phyloP scores from a whole-genome alignment of 2,113 vertebrate species.

The Thamnaconus septentrionalis region DNA sequence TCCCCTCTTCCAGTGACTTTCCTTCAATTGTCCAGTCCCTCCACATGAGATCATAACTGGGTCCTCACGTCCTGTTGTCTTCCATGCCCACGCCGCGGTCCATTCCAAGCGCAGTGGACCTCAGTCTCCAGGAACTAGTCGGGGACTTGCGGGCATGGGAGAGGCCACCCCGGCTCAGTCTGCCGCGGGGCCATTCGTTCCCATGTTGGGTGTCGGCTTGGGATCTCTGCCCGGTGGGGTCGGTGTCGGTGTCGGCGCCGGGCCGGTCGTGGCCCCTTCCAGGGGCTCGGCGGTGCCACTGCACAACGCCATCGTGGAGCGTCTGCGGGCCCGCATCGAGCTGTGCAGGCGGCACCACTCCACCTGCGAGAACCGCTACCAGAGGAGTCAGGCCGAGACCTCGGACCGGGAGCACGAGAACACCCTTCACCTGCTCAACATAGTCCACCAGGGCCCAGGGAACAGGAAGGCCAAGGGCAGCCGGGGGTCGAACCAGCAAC shows the following conservation, averaged over 20 bases:
- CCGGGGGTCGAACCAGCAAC: conserved; percentile 73
- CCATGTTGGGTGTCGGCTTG: conserved; percentile 78
- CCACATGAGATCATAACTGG: conserved; percentile 52
- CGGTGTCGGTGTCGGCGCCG: conserved; percentile 26
- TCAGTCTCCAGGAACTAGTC: conserved; percentile 40
- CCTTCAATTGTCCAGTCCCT: neutral
- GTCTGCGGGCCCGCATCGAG: conserved; percentile 90
- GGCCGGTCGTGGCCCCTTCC: conserved; percentile 74
- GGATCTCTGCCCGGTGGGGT: conserved; percentile 73
- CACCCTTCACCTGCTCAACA: conserved; percentile 88
- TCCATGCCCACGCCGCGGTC: conserved; percentile 51
- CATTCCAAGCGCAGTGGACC: conserved; percentile 44
- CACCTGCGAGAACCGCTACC: conserved; percentile 91
- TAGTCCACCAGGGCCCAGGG: conserved; percentile 88
- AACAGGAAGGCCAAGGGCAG: conserved; percentile 80
- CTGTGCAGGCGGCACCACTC: conserved; percentile 92
- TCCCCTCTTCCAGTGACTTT: conserved; percentile 11
- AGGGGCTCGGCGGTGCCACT: conserved; percentile 83
- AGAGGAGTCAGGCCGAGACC: conserved; percentile 85
- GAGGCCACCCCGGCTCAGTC: conserved; percentile 88
- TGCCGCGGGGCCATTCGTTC: conserved; percentile 74
- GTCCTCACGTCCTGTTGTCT: conserved; percentile 24
- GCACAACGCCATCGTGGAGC: conserved; percentile 94
- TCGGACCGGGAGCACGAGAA: conserved; percentile 88
- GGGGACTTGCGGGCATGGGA: conserved; percentile 78